Evolutionary conservation across 1,140 invertebrate species (phyloP), one percentile per base, ranked within the genome.

Genomic region (Dysdera silvatica): DNA sequence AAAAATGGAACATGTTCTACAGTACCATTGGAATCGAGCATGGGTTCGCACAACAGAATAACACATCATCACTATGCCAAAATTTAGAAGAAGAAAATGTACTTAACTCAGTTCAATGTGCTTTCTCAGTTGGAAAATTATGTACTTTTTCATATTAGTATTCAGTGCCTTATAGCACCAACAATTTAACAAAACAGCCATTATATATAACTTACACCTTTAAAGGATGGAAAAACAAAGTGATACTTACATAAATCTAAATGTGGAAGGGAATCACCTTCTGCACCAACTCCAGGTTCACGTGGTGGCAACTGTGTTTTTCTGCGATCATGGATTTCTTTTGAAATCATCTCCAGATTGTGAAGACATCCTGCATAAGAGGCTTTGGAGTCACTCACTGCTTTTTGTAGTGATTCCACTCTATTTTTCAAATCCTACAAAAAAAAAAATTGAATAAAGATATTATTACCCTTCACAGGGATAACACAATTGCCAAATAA

Each of bases 231-330:
- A 2, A 10, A 45, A 45, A 45, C 23, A 8, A 18, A 18, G 2
- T 10, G 16, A n/a, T n/a, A 62, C 53, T 48, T 40, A 63, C 61
- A 56, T 23, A 63, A 48, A 37, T 63, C 61, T 31, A 43, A 23
- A 57, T 49, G 45, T 23, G 24, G 4, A 33, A 24, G 66, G 12
- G 65, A 29, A 37, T 66, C 63, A 35, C 56, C 66, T 63, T 94
- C 91, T 1, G 91, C 90, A 4, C 91, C 91, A 3, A 95, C 91
- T 2, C 91, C 91, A 0, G 91, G 91, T 74, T 93, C 90, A 68
- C 91, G 76, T 0, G 87, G 87, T 23, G 68, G 69, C 10, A 69
- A 45, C 2, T 76, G 76, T 20, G 75, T 58, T 35, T 68, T 69
- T 41, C 75, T 68, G 59, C 72, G 71, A 57, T 72, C 71, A 67